Base-by-base conservation (phyloP, 2,888 invertebrate genomes). In the Diplazon laetatorius region DNA sequence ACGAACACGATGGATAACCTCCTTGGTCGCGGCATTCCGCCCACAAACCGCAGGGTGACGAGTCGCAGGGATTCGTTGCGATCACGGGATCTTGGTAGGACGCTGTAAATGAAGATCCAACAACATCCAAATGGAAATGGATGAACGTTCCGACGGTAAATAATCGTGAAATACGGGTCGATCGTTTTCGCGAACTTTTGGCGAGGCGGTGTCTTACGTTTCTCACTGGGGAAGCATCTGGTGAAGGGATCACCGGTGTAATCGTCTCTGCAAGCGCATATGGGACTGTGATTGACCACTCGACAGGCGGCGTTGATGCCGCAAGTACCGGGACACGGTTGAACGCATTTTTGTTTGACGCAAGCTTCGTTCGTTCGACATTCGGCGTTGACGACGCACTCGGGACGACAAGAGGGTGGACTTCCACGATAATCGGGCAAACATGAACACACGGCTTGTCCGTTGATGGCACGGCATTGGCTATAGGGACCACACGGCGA, bases 41-140 rank as follows among this genome's bases (percentile, higher is more conserved):
- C 89, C 96, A 96, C 9, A 95, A 95, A 39, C 97, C 97, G 89
- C 97, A 97, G 0, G 97, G 97, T 30, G 95, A 94, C 57, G 96
- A 96, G 78, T 94, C 93, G 87, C 97, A 97, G 5, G 96, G 96
- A 87, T 96, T 94, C 80, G 83, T 82, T 22, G 90, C 88, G 70
- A 86, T 86, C 80, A 85, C 66, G 66, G 91, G 70, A 37, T 65
- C 66, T 30, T 80, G 78, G 62, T 76, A 16, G 50, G 91, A 89
- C 83, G 92, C 93, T 93, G 91, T 81, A 92, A 92, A 68, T 16
- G 37, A 76, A 75, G 12, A 37, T 57, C 46, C 1, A 16, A 44
- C 12, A 0, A 30, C 14, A 30, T n/a, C n/a, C 16, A 10, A 2
- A 30, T 6, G 30, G 30, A 30, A 5, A 30, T 6, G 30, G 30